Evolutionary conservation across 1,140 invertebrate genomes (phyloP).

Genomic region (Trypoxylus dichotomus): DNA sequence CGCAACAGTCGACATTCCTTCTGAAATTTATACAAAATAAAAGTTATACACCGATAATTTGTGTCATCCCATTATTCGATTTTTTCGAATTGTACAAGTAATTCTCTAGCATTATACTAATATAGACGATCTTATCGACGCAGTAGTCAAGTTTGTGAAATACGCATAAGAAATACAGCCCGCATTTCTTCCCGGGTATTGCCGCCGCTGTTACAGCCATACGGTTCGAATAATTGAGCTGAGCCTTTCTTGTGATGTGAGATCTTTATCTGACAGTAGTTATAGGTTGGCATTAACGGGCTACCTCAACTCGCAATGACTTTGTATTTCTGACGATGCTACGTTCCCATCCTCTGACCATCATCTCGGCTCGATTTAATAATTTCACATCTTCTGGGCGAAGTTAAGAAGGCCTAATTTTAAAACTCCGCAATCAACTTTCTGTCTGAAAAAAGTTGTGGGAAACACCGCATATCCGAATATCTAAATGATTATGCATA

Average conservation of each 20-base stretch:
- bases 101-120: constrained; percentile 18
- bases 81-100: constrained; percentile 10
- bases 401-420: constrained; percentile 17
- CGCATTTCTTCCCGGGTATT: background rate
- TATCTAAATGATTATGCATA: no score
- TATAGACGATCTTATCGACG: constrained; percentile 10
- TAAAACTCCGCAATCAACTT: constrained; percentile 11
- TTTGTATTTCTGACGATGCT: constrained; percentile 27
- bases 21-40: background rate
- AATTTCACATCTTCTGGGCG: background rate
- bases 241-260: constrained; percentile 36
- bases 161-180: background rate
- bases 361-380: background rate
- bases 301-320: constrained; percentile 33
- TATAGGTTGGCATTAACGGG: constrained; percentile 43
- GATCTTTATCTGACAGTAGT: constrained; percentile 46
- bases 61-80: constrained; percentile 23
- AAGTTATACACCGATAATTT: constrained; percentile 14
- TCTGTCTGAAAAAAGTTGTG: no score
- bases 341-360: constrained; percentile 1
- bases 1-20: background rate
- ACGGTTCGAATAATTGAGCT: constrained; percentile 39
- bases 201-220: background rate
- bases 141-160: constrained; percentile 12
- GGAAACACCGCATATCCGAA: no score